Evolutionary conservation across 2,888 invertebrate species (phyloP), one percentile per base, ranked within the genome.

Genomic region (Pammene aurita): DNA sequence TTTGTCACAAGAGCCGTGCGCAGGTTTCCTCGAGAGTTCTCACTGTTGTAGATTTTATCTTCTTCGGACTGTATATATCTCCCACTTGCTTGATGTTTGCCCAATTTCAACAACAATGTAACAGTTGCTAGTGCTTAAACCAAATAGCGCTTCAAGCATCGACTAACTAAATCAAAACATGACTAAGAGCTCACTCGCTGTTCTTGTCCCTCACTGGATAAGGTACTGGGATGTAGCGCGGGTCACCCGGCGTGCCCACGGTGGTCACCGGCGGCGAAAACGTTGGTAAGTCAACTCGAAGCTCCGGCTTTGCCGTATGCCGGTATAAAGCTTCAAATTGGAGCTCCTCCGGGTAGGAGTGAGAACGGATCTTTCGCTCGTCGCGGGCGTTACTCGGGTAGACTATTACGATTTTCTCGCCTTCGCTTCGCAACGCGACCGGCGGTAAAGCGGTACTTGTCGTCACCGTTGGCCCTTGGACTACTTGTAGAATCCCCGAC

Each of bases 211-310:
- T 75, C 14, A 77, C 76, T 41, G 80, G 76, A 72, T 80, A 87
- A 9, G 79, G 80, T 16, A 89, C 78, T 48, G 90, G 88, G 72
- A 88, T 84, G 77, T 86, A 90, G 70, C 85, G 80, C 2, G 84
- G 76, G 26, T 87, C 86, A 6, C 64, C 60, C 77, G 72, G 60
- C 77, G 71, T 13, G 76, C 71, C 1, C 77, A 82, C 79, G 16
- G 80, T 82, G 58, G 79, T 72, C 9, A 84, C 78, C 6, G 92
- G 91, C 18, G 94, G 94, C 38, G 91, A 81, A 77, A 93, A 94
- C 0, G 94, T 94, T 11, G 94, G 94, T 72, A 94, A 79, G 73
- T 94, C 93, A n/a, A 94, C 93, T 54, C 93, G 85, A 7, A 94
- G 72, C 6, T 78, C 75, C 0, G 90, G 88, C 65, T 87, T 85